A percentile compares a stretch with the other conserved stretches of the same genome.
Evolutionary conservation across 2,888 invertebrate species (phyloP).

Genomic region (Pocota personata): DNA sequence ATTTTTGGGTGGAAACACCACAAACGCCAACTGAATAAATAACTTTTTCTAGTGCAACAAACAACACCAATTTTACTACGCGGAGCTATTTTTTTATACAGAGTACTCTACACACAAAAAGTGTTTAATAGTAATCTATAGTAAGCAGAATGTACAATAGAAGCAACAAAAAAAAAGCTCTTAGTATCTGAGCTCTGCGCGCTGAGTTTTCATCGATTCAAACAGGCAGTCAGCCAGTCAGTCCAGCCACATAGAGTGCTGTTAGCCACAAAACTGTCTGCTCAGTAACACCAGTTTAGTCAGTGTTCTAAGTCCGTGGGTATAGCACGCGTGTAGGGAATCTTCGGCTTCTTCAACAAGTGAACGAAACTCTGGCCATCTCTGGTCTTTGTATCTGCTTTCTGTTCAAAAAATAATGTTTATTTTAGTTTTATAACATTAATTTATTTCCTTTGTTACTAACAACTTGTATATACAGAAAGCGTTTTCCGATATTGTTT

Average conservation of each 20-base stretch:
- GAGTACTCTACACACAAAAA: background rate
- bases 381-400: slow-evolving; percentile 33
- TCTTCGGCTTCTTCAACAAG: slow-evolving; percentile 39
- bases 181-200: slow-evolving; percentile 45
- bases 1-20: background rate
- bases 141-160: slow-evolving; percentile 27
- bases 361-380: slow-evolving; percentile 24
- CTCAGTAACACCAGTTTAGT: slow-evolving; percentile 77
- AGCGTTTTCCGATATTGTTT: background rate
- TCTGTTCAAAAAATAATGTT: slow-evolving; percentile 3
- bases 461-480: background rate
- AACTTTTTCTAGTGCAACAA: background rate
- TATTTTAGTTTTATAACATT: slow-evolving; percentile 14
- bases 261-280: slow-evolving; percentile 59
- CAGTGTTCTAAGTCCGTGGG: slow-evolving; percentile 81
- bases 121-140: slow-evolving; percentile 20
- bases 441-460: slow-evolving; percentile 7
- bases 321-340: slow-evolving; percentile 75
- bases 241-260: slow-evolving; percentile 52
- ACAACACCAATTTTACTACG: background rate
- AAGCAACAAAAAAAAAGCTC: slow-evolving; percentile 35
- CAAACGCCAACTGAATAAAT: background rate
- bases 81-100: background rate
- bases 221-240: slow-evolving; percentile 44
- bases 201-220: slow-evolving; percentile 60